A percentile compares a stretch with the other conserved stretches of the same genome.
Conservation (phyloP, 2,113 vertebrate genomes). For the Oncorhynchus tshawytscha region DNA sequence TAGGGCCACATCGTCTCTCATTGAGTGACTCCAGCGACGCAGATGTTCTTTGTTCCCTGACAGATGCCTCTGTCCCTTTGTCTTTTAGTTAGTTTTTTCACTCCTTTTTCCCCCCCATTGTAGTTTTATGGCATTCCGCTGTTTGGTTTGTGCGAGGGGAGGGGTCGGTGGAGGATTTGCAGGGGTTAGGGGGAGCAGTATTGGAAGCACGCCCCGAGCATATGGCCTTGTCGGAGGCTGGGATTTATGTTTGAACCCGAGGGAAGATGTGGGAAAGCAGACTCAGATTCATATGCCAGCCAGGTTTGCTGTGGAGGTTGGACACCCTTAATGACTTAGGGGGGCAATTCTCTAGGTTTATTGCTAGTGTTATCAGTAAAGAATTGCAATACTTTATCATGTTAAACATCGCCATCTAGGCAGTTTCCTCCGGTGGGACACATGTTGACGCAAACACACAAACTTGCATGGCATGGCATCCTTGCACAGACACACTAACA, state of each 20-base stretch:
- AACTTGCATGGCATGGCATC: background rate
- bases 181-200: background rate
- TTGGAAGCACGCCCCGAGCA: slow-evolving; percentile 20
- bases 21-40: slow-evolving; percentile 39
- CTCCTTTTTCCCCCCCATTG: slow-evolving; percentile 15
- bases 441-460: background rate
- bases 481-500: background rate
- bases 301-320: background rate
- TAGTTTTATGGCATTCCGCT: slow-evolving; percentile 23
- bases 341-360: background rate
- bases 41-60: slow-evolving; percentile 64
- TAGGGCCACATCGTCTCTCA: slow-evolving; percentile 17
- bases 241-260: slow-evolving; percentile 25
- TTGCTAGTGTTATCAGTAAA: background rate
- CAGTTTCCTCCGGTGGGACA: background rate
- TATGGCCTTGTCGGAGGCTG: slow-evolving; percentile 28
- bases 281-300: background rate
- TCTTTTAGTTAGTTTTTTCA: slow-evolving; percentile 23
- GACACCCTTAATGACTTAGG: background rate
- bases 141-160: slow-evolving; percentile 33
- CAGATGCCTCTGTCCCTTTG: slow-evolving; percentile 42
- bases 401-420: background rate
- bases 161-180: slow-evolving; percentile 10
- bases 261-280: background rate
- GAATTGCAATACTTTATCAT: background rate